A percentile compares a stretch with the other conserved stretches of the same genome.
Conservation (phyloP, 2,113 vertebrate species). For the Myiopsitta monachus region DNA sequence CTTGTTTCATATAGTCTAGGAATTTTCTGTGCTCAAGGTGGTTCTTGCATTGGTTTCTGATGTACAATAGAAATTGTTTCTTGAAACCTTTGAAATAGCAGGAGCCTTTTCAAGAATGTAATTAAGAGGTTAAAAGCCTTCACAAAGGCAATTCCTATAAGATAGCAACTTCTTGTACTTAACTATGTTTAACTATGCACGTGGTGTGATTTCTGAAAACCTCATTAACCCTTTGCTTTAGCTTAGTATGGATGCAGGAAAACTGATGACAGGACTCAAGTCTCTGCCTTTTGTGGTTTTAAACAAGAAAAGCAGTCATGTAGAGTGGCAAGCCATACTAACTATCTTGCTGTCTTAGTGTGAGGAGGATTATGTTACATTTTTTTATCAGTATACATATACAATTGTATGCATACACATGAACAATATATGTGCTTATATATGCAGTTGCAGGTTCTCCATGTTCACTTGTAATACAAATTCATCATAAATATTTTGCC, state of each 20-base stretch:
- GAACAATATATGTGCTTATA: not conserved
- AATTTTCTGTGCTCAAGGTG: conserved; percentile 69
- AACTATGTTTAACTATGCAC: conserved; percentile 25
- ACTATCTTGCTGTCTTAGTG: not conserved
- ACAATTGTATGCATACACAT: not conserved
- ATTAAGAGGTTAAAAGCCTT: conserved; percentile 59
- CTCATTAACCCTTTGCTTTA: conserved; percentile 28
- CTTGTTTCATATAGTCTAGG: conserved; percentile 59
- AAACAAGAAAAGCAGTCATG: not conserved
- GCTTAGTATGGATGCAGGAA: not conserved
- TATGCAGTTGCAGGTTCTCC: not conserved
- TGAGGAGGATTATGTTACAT: not conserved
- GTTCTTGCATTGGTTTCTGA: conserved; percentile 62
- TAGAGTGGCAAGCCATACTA: not conserved
- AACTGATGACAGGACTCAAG: not conserved
- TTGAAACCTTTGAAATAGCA: conserved; percentile 59
- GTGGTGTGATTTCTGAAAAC: conserved; percentile 13
- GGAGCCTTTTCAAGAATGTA: conserved; percentile 36
- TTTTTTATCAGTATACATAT: not conserved
- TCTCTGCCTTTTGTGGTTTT: not conserved
- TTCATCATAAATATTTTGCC: not conserved
- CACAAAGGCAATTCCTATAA: conserved; percentile 35
- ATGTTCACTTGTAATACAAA: not conserved
- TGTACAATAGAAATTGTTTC: conserved; percentile 66
- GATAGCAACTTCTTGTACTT: conserved; percentile 10